These are phyloP conservation scores for Probaryconus sp. DNA, from an alignment of 1,140 invertebrate genomes.

Conservation along the genomic window DNA sequence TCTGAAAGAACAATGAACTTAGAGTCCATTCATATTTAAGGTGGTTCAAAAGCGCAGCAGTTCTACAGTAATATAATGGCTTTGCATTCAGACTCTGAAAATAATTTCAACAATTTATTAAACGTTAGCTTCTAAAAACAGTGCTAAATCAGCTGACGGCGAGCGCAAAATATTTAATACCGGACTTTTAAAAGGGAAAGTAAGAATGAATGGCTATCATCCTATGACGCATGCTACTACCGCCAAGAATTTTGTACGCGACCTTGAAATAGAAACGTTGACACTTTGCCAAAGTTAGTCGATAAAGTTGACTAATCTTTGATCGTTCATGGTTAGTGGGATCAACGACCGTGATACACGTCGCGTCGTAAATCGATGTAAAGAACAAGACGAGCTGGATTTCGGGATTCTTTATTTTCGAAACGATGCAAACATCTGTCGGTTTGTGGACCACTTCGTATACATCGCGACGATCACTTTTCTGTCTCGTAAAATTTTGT, in stretches of 20 bases:
- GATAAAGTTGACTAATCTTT: constrained; percentile 59
- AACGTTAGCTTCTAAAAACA: no score
- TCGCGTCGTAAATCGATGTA: constrained; percentile 43
- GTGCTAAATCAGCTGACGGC: no score
- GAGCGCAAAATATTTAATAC: no score
- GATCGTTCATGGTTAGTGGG: constrained; percentile 57
- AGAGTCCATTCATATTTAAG: no score
- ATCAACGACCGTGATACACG: constrained; percentile 60
- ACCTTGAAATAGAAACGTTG: constrained; percentile 59
- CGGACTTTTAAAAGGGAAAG: constrained; percentile 42
- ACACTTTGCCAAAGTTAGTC: constrained; percentile 59
- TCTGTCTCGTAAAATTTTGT: constrained; percentile 52
- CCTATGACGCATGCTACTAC: constrained; percentile 43
- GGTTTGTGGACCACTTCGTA: constrained; percentile 44
- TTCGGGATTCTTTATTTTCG: constrained; percentile 59
- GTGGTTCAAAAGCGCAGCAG: no score
- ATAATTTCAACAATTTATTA: no score
- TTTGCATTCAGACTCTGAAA: no score
- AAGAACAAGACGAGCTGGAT: constrained; percentile 25
- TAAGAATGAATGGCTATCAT: constrained; percentile 39
- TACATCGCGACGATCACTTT: constrained; percentile 38
- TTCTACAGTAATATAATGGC: no score
- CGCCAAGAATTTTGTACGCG: constrained; percentile 56
- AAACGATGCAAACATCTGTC: constrained; percentile 60
- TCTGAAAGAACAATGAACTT: no score